Evolutionary conservation across 2,888 invertebrate species (phyloP).

Genomic region (Lapara coniferarum): DNA sequence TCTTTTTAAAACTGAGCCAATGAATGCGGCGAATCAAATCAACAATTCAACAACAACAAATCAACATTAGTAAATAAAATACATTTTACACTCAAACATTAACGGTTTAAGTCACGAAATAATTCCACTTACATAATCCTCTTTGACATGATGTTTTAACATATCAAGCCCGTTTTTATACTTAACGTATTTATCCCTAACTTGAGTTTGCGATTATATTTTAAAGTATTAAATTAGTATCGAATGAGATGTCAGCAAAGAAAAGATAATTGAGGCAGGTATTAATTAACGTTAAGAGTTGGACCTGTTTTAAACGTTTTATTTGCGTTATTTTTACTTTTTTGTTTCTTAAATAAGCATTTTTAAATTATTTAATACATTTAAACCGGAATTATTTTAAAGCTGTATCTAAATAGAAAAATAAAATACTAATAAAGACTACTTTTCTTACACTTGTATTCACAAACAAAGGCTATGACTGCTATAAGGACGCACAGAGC

Average conservation of each 20-base stretch:
- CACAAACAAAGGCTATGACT: no score
- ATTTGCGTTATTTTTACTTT: neutral
- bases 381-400: no score
- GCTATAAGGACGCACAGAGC: no score
- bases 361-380: neutral
- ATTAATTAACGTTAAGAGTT: conserved; percentile 6
- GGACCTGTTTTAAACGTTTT: neutral
- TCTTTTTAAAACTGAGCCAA: no score
- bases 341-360: neutral
- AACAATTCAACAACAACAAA: no score
- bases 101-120: conserved; percentile 4
- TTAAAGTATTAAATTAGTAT: conserved; percentile 15
- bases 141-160: conserved; percentile 4
- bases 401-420: no score
- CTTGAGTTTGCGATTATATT: conserved; percentile 9
- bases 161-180: conserved; percentile 7
- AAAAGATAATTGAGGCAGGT: neutral
- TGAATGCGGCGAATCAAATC: no score
- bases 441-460: no score
- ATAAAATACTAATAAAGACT: no score
- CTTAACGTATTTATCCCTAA: conserved; percentile 4
- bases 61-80: no score
- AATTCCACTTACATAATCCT: conserved; percentile 5
- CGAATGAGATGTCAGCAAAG: conserved; percentile 11
- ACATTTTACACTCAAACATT: neutral